Evolutionary conservation across 2,888 invertebrate genomes (phyloP), one percentile per base, ranked within the genome.

Genomic region (Eueremaeus valkanovi): DNA sequence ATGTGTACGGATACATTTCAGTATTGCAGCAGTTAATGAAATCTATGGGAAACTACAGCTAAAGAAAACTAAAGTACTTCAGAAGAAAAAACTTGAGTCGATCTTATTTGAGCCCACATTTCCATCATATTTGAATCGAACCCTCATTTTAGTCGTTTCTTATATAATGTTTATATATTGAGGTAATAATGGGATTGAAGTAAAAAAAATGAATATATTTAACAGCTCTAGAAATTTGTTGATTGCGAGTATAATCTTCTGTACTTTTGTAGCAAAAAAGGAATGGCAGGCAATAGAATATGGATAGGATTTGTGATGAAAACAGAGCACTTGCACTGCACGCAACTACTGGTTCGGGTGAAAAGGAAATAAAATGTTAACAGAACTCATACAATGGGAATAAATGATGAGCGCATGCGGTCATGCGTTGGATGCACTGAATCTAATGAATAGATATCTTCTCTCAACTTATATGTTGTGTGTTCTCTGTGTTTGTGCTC

Each of bases 371-470:
- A 13, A 29, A 58, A 58, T 58, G 58, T 58, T 58, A 29, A 58
- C 29, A 49, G 49, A n/a, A 58, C 29, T 58, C 27, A 58, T 31
- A 58, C 58, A 58, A 58, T 58, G 31, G 58, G 58, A 31, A 58
- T 58, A 58, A 63, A 66, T 66, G 63, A 42, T 42, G 70, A 70
- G 70, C 70, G 70, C 70, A 70, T 70, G 45, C 36, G 13, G 45
- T 42, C 66, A 66, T 66, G 66, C 66, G 70, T 70, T 42, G 21
- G 27, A 29, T 42, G 45, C 45, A 42, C 70, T 45, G 29, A 3
- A 27, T 21, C 40, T 70, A 70, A 42, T 70, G 70, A 45, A 70
- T 70, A 70, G 70, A 58, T 55, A 55, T 58, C 58, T 58, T 0
- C 58, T 58, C 58, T 58, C 18, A 1, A 29, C 29, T 58, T 18